Base-by-base conservation (phyloP, 2,797 vertebrate species). In the Rhynchonycteris naso region DNA sequence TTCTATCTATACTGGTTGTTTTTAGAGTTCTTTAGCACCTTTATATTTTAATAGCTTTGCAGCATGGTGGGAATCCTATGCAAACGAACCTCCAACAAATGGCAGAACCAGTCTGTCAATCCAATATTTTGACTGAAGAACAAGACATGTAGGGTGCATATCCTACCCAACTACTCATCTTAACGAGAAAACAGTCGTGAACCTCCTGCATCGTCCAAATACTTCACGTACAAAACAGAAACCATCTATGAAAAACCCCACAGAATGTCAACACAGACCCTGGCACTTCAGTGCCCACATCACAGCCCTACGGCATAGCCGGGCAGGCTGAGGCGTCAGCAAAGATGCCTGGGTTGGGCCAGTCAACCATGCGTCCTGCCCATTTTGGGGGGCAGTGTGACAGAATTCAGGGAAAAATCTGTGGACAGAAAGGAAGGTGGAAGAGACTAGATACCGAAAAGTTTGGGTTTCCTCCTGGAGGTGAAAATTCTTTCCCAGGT, bases 221-320 rank as follows among this genome's bases (percentile, higher is more conserved):
- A n/a, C 79, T 61, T 72, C 19, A 2, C 9, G 19, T 8, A 66
- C 22, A 21, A 81, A 28, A 58, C 22, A 28, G 90, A 33, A 66
- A 35, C 30, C 52, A 1, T 0, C 30, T 0, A 16, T 21, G 58
- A 30, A 7, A 13, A 19, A 13, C 0, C 69, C 72, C 16, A 18
- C 16, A 1, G n/a, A 30, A 26, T 4, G 15, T 58, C 59, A 28
- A 1, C 9, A 1, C 2, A 5, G 47, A n/a, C 2, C 26, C 35
- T 3, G 59, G 33, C 16, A 21, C 14, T 3, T 22, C 58, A 2
- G 5, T 2, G 21, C 26, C 50, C 0, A 68, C 13, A 1, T 28
- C 21, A 4, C 35, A 22, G 59, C 22, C 4, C 50, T 30, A 5
- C 30, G 1, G 30, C 61, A 28, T 65, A 21, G 22, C 59, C 35